Evolutionary conservation across 2,797 vertebrate genomes (phyloP).

Genomic region (Gymnoscopelus microlampas): DNA sequence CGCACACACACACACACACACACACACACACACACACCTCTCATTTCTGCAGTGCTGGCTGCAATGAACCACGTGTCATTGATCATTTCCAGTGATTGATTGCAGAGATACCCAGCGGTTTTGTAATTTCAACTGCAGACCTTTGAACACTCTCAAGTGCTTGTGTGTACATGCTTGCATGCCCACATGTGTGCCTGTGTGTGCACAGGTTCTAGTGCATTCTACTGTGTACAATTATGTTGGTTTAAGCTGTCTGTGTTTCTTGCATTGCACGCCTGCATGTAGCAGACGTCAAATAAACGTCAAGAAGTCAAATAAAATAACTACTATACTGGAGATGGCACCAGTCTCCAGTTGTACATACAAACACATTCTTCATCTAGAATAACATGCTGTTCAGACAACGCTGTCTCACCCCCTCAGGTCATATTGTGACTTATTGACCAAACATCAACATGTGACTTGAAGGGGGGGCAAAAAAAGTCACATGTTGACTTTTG

Average conservation of each 20-base stretch:
- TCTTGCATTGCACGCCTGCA: too few relatives aligned
- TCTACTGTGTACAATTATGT: slow-evolving; percentile 8
- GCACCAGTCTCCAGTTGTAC: too few relatives aligned
- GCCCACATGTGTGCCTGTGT: slow-evolving; percentile 1
- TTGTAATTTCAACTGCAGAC: slow-evolving; percentile 26
- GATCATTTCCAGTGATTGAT: slow-evolving; percentile 68
- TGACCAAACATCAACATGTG: too few relatives aligned
- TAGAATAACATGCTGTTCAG: too few relatives aligned
- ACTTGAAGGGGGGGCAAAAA: too few relatives aligned
- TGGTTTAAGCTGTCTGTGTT: background rate
- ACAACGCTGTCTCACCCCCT: too few relatives aligned
- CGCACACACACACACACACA: slow-evolving; percentile 15
- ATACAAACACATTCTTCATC: too few relatives aligned
- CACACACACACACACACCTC: slow-evolving; percentile 28
- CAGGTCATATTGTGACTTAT: too few relatives aligned
- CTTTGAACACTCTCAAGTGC: slow-evolving; percentile 16
- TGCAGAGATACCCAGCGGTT: slow-evolving; percentile 40
- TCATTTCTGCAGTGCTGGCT: slow-evolving; percentile 57
- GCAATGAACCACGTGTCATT: slow-evolving; percentile 45
- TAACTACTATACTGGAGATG: too few relatives aligned
- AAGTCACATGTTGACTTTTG: too few relatives aligned
- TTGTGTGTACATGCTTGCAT: background rate
- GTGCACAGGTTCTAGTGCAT: slow-evolving; percentile 22
- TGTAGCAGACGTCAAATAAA: too few relatives aligned
- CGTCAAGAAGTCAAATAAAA: too few relatives aligned